These are phyloP conservation scores for Danio choprae DNA, from an alignment of 2,797 vertebrate genomes.

Conservation along the genomic window DNA sequence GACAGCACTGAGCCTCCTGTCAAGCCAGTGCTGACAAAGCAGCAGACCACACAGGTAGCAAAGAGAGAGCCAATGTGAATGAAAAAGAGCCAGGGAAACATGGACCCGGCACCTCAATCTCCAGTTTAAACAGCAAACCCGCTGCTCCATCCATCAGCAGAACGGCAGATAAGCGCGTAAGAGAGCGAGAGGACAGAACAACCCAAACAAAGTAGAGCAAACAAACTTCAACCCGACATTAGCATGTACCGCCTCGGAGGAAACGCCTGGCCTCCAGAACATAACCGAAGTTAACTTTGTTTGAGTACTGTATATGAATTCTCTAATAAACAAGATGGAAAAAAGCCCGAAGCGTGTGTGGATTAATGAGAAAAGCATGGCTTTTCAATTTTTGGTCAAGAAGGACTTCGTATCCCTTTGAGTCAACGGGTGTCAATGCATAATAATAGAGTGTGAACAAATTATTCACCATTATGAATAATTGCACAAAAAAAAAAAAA, in stretches of 20 bases:
- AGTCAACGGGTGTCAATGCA: constrained; percentile 52
- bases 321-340: constrained; percentile 38
- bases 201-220: constrained; percentile 64
- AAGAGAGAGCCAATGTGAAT: constrained; percentile 34
- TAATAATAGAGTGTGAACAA: constrained; percentile 57
- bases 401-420: constrained; percentile 48
- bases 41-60: constrained; percentile 54
- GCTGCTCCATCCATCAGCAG: constrained; percentile 61
- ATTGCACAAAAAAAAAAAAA: constrained; percentile 57
- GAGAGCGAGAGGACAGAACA: constrained; percentile 58
- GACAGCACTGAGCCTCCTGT: constrained; percentile 51
- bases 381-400: constrained; percentile 67
- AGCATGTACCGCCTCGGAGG: constrained; percentile 73
- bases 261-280: constrained; percentile 37
- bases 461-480: constrained; percentile 65
- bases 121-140: constrained; percentile 68
- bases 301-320: constrained; percentile 41
- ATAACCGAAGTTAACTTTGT: constrained; percentile 48
- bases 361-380: constrained; percentile 55
- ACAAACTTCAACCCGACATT: constrained; percentile 59
- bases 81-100: constrained; percentile 6
- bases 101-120: constrained; percentile 49
- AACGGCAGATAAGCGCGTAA: constrained; percentile 62
- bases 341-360: constrained; percentile 57
- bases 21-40: constrained; percentile 53